Base-by-base conservation (phyloP, 2,797 vertebrate genomes). In the Gymnothorax javanicus region DNA sequence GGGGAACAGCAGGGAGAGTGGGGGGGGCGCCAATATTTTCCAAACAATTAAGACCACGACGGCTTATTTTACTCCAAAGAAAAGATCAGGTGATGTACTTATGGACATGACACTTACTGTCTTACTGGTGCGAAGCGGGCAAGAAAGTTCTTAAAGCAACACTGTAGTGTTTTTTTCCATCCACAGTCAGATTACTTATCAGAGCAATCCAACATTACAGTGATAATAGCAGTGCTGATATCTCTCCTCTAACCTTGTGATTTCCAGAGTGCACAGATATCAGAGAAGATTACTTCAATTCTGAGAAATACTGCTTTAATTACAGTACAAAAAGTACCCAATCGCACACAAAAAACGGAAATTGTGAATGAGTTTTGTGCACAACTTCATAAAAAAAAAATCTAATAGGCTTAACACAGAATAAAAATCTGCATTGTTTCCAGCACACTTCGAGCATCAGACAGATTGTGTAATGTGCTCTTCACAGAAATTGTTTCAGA, bases 1-100 rank as follows among this genome's bases (percentile, higher is more conserved):
- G 93, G 95, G 91, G 92, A 86, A 93, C 91, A 91, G 84, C 88
- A 86, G 93, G 94, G 91, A 90, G 92, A 91, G 91, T 92, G 82
- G 64, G 92, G 92, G 93, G 90, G 88, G 87, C 89, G 93, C 89
- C 94, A 94, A 96, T 95, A 93, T 96, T 96, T 95, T 89, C 94
- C 94, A 96, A 96, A 97, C 96, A 97, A 97, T 97, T 96, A 93
- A 90, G 89, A 95, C 93, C 91, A 91, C 91, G 93, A 92, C 91
- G 85, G 91, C 93, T 96, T 96, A 97, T 97, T 96, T 96, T 94
- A 94, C 96, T 96, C 95, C 91, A 94, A 93, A 91, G 91, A 88
- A 88, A 90, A 95, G 95, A 96, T 96, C 93, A 94, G 94, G 92
- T 94, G 94, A 93, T 94, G 92, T 91, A 90, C 92, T 94, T 94